Base-by-base conservation (phyloP, 2,888 invertebrate species). In the Archaeoteleia sp. region DNA sequence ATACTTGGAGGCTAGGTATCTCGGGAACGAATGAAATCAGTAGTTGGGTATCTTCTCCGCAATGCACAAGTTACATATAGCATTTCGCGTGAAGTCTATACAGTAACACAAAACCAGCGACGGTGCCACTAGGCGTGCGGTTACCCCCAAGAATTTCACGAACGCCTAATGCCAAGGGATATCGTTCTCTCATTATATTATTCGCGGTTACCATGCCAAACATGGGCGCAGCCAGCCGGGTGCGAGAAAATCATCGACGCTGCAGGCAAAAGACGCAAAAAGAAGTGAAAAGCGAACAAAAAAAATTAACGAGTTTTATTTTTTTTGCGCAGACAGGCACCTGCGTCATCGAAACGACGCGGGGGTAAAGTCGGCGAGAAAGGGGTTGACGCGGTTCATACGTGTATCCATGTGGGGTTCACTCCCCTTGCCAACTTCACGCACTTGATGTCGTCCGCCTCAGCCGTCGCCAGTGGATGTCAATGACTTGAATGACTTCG, bases 401-500 rank as follows among this genome's bases (percentile, higher is more conserved):
- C 30, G 17, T 45, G 15, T 27, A 14, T 45, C 30, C 20, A 15
- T 20, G 34, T 23, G 32, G 25, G 34, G 17, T 46, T 13, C 20
- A 34, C 42, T 46, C 46, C 29, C 70, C 66, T 72, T 51, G 62
- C 73, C 71, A 61, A 67, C 73, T 69, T 78, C 78, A 74, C 74
- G 76, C 75, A 81, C 80, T 78, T 79, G 75, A 77, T 75, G 76
- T 75, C 80, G 75, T 74, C 76, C 77, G 74, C 74, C 76, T 73
- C 73, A 73, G 74, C 65, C 76, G 70, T 72, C 73, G 70, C 75
- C 78, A 77, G 76, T 79, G 78, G 78, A 82, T 82, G 82, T 82
- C 83, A 83, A 83, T 83, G 83, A 82, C 82, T 82, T 74, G 78
- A 77, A 82, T 82, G 82, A 82, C 79, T 82, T 76, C 74, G 74